phyloP scores from a whole-genome alignment of 1,140 invertebrate genomes.

The Ips typographus region DNA sequence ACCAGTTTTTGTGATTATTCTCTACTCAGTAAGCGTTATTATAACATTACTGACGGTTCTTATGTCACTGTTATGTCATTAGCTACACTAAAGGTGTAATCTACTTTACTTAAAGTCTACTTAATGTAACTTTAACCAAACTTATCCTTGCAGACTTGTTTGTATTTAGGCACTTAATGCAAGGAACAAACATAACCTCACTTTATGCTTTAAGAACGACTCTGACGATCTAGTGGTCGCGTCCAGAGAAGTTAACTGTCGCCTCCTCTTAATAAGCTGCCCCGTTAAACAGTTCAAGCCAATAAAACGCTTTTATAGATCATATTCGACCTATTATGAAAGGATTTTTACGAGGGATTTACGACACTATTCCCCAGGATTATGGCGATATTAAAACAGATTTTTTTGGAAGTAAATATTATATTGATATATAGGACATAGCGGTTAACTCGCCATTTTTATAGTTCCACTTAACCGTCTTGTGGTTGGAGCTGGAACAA shows the following conservation, averaged over 20 bases:
- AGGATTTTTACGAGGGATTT: slow-evolving; percentile 23
- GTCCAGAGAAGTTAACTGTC: background rate
- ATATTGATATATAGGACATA: background rate
- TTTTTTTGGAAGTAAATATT: slow-evolving; percentile 15
- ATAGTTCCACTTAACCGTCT: background rate
- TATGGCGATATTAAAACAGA: slow-evolving; percentile 26
- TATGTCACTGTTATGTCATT: too few species aligned
- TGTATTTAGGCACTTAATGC: too few species aligned
- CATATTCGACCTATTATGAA: slow-evolving; percentile 27
- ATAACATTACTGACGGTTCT: too few species aligned
- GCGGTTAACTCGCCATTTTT: background rate
- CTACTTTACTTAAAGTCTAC: background rate
- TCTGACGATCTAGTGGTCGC: too few species aligned
- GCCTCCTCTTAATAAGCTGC: slow-evolving; percentile 17
- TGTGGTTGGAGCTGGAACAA: background rate
- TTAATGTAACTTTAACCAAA: background rate
- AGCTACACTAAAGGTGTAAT: too few species aligned
- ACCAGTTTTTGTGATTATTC: too few species aligned
- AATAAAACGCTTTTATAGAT: slow-evolving; percentile 27
- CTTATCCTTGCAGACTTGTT: too few species aligned
- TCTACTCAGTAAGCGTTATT: too few species aligned
- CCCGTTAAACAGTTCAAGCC: slow-evolving; percentile 12
- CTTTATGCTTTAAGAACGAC: too few species aligned
- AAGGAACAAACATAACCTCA: too few species aligned
- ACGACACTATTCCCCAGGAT: slow-evolving; percentile 7